Evolutionary conservation across 2,113 vertebrate genomes (phyloP).

Genomic region (Asarcornis scutulata): DNA sequence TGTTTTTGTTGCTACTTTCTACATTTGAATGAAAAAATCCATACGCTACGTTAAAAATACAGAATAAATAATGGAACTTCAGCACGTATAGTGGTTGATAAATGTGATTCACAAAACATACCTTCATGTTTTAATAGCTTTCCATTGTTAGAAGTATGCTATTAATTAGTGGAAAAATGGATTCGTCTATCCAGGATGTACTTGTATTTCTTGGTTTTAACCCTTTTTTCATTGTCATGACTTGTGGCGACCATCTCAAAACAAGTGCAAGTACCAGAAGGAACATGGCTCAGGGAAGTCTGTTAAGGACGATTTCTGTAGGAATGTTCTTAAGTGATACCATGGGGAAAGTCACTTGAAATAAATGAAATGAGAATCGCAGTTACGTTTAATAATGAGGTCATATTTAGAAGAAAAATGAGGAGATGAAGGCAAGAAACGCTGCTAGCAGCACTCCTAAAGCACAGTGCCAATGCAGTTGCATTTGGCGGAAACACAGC

Average conservation of each 20-base stretch:
- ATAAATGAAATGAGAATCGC: neutral
- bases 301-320: neutral
- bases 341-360: neutral
- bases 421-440: neutral
- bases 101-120: slow-evolving; percentile 76
- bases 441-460: neutral
- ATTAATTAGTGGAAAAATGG: slow-evolving; percentile 74
- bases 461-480: neutral
- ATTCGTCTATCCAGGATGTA: slow-evolving; percentile 65
- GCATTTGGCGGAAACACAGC: slow-evolving; percentile 16
- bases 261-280: neutral
- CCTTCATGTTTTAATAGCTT: slow-evolving; percentile 77
- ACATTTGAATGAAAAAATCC: slow-evolving; percentile 75
- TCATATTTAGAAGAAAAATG: neutral
- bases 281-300: neutral
- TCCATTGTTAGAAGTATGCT: slow-evolving; percentile 75
- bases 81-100: slow-evolving; percentile 73
- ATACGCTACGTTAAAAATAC: slow-evolving; percentile 67
- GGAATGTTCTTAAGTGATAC: slow-evolving; percentile 18
- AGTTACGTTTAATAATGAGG: neutral
- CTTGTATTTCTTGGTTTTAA: slow-evolving; percentile 47
- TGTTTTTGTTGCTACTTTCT: slow-evolving; percentile 52
- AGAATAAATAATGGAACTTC: slow-evolving; percentile 72
- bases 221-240: neutral
- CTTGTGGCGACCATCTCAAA: neutral